Conservation (phyloP, 2,113 vertebrate species). For the Myanophis thanlyinensis region DNA sequence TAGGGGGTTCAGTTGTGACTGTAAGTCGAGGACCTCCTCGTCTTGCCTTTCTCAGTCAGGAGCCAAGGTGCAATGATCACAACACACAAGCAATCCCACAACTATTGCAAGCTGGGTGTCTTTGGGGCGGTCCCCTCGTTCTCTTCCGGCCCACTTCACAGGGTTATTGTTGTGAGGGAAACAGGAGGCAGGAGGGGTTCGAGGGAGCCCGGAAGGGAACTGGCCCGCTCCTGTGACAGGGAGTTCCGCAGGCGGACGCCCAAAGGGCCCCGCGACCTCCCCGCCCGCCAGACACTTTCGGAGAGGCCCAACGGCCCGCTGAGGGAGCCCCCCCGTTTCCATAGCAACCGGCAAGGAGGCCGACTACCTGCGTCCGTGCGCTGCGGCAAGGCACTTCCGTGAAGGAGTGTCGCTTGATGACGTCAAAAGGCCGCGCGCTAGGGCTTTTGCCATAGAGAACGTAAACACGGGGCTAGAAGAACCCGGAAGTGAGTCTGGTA, state of each 20-base stretch:
- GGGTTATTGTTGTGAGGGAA: no score
- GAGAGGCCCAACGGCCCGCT: not conserved
- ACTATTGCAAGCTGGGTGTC: not conserved
- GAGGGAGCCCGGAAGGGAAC: no score
- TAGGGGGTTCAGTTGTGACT: no score
- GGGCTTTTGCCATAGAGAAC: not conserved
- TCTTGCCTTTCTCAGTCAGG: not conserved
- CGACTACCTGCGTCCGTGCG: not conserved
- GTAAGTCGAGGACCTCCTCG: not conserved
- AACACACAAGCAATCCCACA: not conserved
- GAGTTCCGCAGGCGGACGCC: not conserved
- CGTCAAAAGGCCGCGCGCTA: accelerated
- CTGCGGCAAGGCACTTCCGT: not conserved
- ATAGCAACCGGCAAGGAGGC: not conserved
- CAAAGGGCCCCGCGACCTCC: not conserved
- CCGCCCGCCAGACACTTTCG: not conserved
- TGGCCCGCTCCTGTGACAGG: not conserved
- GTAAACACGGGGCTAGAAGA: not conserved
- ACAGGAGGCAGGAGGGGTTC: no score
- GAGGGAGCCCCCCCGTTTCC: not conserved
- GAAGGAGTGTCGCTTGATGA: not conserved
- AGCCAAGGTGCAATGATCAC: not conserved
- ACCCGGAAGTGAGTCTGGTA: no score
- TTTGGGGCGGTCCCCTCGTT: not conserved
- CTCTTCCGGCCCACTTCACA: no score